Base-by-base conservation (phyloP, 1,140 invertebrate genomes). In the Drosophila kurseongensis region DNA sequence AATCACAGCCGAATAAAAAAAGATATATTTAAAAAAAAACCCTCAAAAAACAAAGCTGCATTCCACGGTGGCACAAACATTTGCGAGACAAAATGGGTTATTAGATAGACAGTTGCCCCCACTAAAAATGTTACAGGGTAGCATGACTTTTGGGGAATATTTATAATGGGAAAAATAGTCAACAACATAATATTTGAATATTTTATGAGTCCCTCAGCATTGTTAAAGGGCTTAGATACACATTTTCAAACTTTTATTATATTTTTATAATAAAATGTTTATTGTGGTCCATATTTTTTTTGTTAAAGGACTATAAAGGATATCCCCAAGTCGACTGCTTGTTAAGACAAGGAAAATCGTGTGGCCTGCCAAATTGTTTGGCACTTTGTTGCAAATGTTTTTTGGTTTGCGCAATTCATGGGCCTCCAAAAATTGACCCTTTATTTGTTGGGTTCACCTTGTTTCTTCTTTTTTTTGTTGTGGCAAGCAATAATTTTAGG, bases 81-180 rank as follows among this genome's bases (percentile, higher is more conserved):
- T 75, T 44, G 42, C 68, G 55, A 57, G 59, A 45, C 63, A 80
- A 79, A 80, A 80, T 79, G 44, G 71, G 71, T 79, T 79, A 79
- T 47, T 67, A 79, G 44, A n/a, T 66, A 74, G 14, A 27, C 42
- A 12, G 13, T 27, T 18, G 5, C 18, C 41, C 23, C 45, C 6
- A 41, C 13, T n/a, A 8, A 52, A 52, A 38, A 12, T 16, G 18
- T 14, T 16, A 16, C 6, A 18, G 51, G 29, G 51, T 54, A 23
- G 16, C 35, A 35, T 12, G 50, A 23, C 10, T n/a, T 16, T 51
- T 9, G 12, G 14, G 1, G 5, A 16, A 5, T 35, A 14, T 42
- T 5, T 23, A 23, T 23, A 10, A 5, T 10, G 7, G 4, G 14
- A 18, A 44, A 16, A 44, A 5, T 18, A 44, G 3, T 1, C 6